phyloP scores from a whole-genome alignment of 2,888 invertebrate genomes.

The Agonopterix subpropinquella region DNA sequence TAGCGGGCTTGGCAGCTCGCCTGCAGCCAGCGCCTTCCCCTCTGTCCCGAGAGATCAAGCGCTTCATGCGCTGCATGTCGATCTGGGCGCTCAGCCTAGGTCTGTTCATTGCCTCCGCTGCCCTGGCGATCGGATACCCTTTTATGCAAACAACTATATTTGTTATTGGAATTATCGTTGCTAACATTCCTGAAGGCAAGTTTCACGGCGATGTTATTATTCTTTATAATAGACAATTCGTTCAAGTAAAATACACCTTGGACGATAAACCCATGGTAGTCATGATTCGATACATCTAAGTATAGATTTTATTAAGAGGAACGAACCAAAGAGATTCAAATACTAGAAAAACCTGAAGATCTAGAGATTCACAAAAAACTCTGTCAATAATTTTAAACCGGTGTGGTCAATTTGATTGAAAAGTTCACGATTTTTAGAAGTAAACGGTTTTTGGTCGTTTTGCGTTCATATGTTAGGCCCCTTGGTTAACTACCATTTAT shows the following conservation, averaged over 20 bases:
- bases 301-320: too few relatives aligned
- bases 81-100: conserved; percentile 93
- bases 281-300: background rate
- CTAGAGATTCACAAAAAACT: too few relatives aligned
- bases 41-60: conserved; percentile 95
- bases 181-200: conserved; percentile 96
- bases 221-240: too few relatives aligned
- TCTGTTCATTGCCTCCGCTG: conserved; percentile 95
- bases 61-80: conserved; percentile 97
- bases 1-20: conserved; percentile 93
- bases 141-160: conserved; percentile 99
- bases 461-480: too few relatives aligned
- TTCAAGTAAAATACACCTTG: too few relatives aligned
- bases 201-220: background rate
- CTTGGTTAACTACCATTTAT: too few relatives aligned
- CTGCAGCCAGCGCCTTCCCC: conserved; percentile 96
- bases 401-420: too few relatives aligned
- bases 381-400: too few relatives aligned
- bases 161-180: conserved; percentile 97
- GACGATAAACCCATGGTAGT: background rate
- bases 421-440: too few relatives aligned
- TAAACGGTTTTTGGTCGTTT: too few relatives aligned
- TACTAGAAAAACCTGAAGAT: too few relatives aligned
- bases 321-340: too few relatives aligned
- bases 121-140: conserved; percentile 95